These are phyloP conservation scores for Noctua pronuba DNA, from an alignment of 2,888 invertebrate genomes.

Conservation along the genomic window DNA sequence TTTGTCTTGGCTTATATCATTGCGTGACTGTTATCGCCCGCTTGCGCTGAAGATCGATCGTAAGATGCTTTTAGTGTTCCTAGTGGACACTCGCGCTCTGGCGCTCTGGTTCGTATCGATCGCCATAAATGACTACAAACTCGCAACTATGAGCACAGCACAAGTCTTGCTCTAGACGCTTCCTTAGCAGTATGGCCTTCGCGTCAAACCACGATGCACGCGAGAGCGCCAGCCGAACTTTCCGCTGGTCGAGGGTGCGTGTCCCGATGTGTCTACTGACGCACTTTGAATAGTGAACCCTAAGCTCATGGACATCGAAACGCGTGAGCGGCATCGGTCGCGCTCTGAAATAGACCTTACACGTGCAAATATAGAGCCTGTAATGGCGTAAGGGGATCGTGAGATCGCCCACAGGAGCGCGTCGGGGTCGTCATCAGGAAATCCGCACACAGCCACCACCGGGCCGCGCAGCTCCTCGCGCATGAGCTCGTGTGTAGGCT, in stretches of 20 bases:
- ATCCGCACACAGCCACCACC: constrained; percentile 95
- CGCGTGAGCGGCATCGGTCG: background rate
- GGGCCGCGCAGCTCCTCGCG: constrained; percentile 98
- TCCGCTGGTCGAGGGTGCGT: no score
- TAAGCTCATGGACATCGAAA: background rate
- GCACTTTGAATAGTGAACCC: background rate
- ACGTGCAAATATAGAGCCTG: constrained; percentile 90
- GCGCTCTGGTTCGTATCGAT: background rate
- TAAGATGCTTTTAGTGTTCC: background rate
- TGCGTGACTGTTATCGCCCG: background rate
- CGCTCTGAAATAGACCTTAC: constrained; percentile 91
- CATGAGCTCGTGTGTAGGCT: constrained; percentile 95
- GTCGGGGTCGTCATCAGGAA: constrained; percentile 91
- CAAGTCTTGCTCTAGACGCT: no score
- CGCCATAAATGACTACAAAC: background rate
- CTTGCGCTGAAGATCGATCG: background rate
- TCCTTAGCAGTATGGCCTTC: background rate
- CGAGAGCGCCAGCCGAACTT: background rate
- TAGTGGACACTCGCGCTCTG: background rate
- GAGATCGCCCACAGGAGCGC: constrained; percentile 92
- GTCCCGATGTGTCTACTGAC: background rate
- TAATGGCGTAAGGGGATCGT: constrained; percentile 94
- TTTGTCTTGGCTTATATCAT: background rate
- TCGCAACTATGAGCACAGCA: no score
- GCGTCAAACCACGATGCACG: background rate